Evolutionary conservation across 1,140 invertebrate genomes (phyloP).

Genomic region (Bradynema listronoti): DNA sequence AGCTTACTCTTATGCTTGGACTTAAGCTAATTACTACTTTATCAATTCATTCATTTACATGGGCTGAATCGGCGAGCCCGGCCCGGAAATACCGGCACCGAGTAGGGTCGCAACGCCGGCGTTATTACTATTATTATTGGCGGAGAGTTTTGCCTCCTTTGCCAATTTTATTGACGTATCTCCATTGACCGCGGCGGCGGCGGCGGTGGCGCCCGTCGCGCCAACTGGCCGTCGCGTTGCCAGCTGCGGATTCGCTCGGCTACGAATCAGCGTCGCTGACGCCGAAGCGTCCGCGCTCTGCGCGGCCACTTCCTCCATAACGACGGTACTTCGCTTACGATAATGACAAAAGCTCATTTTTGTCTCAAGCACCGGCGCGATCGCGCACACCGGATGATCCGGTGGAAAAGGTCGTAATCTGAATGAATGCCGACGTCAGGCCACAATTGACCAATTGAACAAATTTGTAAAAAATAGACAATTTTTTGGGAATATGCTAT

Average conservation of each 20-base stretch:
- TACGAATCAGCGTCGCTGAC: background rate
- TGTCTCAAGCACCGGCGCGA: background rate
- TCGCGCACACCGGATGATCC: slow-evolving; percentile 12
- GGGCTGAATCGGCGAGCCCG: too few species aligned
- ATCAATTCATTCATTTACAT: too few species aligned
- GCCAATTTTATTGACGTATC: background rate
- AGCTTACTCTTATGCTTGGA: too few species aligned
- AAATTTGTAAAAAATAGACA: background rate
- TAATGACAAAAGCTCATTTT: slow-evolving; percentile 22
- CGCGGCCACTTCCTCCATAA: background rate
- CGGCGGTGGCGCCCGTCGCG: background rate
- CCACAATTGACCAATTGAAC: too few species aligned
- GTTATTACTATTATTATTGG: too few species aligned
- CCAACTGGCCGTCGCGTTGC: background rate
- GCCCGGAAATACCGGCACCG: too few species aligned
- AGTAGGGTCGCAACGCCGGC: too few species aligned
- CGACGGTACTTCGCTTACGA: slow-evolving; percentile 1
- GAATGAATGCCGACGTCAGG: too few species aligned
- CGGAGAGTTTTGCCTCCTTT: background rate
- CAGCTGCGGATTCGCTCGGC: background rate
- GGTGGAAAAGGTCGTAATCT: slow-evolving; percentile 16
- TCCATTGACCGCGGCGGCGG: background rate
- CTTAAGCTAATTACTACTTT: too few species aligned
- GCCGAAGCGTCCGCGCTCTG: background rate
- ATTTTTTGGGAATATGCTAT: background rate